Conservation (phyloP, 2,113 vertebrate genomes). For the Macrotis lagotis region DNA sequence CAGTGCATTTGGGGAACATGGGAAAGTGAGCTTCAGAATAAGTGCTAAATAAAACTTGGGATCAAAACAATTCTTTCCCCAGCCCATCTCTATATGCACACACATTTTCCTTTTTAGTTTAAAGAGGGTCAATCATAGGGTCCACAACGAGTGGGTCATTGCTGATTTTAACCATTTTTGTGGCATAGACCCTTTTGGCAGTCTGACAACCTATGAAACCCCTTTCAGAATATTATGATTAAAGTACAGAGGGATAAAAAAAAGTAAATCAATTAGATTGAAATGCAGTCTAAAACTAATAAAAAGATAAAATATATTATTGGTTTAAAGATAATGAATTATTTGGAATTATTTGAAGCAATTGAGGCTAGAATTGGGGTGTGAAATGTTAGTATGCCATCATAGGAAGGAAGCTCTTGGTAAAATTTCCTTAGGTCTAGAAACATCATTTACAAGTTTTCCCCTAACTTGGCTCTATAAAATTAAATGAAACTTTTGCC, state of each 20-base stretch:
- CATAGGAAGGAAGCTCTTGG: conserved; percentile 25
- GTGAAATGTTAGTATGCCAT: background rate
- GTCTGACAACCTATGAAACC: background rate
- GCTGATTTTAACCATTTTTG: background rate
- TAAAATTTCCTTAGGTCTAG: background rate
- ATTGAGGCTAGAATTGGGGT: background rate
- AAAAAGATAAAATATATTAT: too few species aligned
- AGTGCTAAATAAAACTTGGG: background rate
- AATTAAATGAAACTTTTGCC: conserved; percentile 54
- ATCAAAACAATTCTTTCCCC: background rate
- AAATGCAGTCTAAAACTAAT: background rate
- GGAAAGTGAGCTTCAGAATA: background rate
- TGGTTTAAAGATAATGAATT: conserved; percentile 20
- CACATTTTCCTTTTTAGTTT: background rate
- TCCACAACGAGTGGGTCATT: background rate
- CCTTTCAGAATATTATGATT: background rate
- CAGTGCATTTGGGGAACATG: background rate
- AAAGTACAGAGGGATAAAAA: background rate
- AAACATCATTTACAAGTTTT: background rate
- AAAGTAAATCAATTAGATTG: background rate
- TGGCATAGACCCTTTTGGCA: background rate
- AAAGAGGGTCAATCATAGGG: background rate
- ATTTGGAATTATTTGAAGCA: background rate
- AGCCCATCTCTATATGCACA: background rate
- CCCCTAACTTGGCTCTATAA: background rate